phyloP scores from a whole-genome alignment of 1,140 invertebrate genomes.

The Drosophila obscura region DNA sequence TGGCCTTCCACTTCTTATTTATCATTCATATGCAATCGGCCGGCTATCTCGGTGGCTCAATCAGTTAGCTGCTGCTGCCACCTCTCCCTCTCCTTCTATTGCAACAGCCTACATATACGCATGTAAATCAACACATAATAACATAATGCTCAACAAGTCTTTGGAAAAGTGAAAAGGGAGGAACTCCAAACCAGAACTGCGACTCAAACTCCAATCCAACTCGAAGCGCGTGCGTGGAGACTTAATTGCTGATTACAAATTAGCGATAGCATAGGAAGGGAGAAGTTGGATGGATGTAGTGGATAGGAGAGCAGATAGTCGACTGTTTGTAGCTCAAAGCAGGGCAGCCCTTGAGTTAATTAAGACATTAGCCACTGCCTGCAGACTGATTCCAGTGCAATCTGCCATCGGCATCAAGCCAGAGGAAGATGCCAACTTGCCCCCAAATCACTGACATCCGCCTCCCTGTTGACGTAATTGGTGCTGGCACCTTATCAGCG shows the following conservation, averaged over 20 bases:
- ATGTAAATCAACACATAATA: constrained; percentile 82
- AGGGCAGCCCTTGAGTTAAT: constrained; percentile 67
- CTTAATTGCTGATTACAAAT: constrained; percentile 83
- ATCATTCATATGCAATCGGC: constrained; percentile 32
- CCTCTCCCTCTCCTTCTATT: constrained; percentile 32
- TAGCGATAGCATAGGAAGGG: constrained; percentile 60
- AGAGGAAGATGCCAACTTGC: constrained; percentile 36
- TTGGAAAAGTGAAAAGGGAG: background rate
- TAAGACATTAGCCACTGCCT: constrained; percentile 79
- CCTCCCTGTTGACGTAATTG: constrained; percentile 29
- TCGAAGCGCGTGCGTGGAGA: constrained; percentile 63
- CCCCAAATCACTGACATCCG: constrained; percentile 76
- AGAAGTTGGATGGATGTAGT: background rate
- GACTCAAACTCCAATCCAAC: constrained; percentile 18
- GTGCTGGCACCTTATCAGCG: constrained; percentile 61
- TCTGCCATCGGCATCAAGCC: constrained; percentile 24
- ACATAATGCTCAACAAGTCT: constrained; percentile 49
- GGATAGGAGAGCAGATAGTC: background rate
- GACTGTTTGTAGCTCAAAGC: background rate
- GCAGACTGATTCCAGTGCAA: constrained; percentile 40
- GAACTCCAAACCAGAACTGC: constrained; percentile 15
- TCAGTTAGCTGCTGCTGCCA: constrained; percentile 40
- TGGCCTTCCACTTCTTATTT: constrained; percentile 3
- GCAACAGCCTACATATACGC: constrained; percentile 52
- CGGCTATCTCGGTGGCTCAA: constrained; percentile 39